Conservation (phyloP, 1,140 invertebrate genomes). For the Ylistrum balloti region DNA sequence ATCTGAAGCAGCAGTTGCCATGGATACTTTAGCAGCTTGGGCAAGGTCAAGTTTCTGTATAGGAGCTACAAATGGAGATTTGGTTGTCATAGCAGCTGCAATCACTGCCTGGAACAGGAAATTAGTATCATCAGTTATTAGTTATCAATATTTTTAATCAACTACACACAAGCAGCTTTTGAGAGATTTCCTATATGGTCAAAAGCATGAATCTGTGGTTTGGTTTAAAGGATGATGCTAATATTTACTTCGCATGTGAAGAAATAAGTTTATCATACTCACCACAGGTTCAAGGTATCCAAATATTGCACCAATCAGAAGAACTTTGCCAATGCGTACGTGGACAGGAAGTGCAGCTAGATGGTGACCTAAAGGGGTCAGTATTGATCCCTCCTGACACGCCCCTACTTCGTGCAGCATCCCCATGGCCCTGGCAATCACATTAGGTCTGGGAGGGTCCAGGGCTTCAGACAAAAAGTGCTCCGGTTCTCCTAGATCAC, state of each 20-base stretch:
- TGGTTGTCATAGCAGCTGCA: constrained; percentile 80
- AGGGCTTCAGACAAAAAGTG: constrained; percentile 74
- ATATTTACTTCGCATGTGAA: too few relatives aligned
- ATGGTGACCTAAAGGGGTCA: constrained; percentile 95
- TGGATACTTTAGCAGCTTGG: constrained; percentile 69
- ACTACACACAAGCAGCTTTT: too few relatives aligned
- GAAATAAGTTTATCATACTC: constrained; percentile 54
- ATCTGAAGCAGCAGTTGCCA: constrained; percentile 75
- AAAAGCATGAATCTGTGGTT: too few relatives aligned
- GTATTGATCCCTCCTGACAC: constrained; percentile 66
- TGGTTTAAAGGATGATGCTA: too few relatives aligned
- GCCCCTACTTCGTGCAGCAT: constrained; percentile 77
- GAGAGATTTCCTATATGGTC: too few relatives aligned
- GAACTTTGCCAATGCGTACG: constrained; percentile 96
- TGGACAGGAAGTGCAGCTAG: constrained; percentile 95
- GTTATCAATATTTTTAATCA: too few relatives aligned
- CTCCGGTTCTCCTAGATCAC: constrained; percentile 75
- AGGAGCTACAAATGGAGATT: constrained; percentile 80
- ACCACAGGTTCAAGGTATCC: constrained; percentile 80
- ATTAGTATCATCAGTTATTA: too few relatives aligned
- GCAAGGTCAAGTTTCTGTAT: constrained; percentile 76
- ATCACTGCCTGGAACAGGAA: constrained; percentile 75
- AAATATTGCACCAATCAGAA: constrained; percentile 86
- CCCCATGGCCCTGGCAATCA: constrained; percentile 74
- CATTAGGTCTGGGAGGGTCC: constrained; percentile 73